Evolutionary conservation across 2,888 invertebrate species (phyloP).

Genomic region (Orthosia incerta): DNA sequence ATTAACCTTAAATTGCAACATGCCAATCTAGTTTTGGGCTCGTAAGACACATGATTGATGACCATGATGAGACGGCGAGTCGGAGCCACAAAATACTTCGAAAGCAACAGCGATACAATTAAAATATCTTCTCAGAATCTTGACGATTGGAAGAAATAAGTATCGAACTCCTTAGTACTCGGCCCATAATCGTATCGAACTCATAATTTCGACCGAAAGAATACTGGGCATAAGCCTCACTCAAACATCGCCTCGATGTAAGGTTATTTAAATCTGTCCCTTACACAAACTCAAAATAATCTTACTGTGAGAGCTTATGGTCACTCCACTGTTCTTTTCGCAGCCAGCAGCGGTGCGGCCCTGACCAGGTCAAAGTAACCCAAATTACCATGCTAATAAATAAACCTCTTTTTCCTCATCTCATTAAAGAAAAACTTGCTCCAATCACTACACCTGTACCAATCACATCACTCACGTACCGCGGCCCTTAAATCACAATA

Average conservation of each 20-base stretch:
- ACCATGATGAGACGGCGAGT: background rate
- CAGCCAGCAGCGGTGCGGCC: background rate
- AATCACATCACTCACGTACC: constrained; percentile 34
- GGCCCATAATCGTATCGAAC: too few species aligned
- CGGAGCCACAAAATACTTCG: background rate
- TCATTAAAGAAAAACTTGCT: constrained; percentile 4
- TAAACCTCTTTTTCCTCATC: background rate
- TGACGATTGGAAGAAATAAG: background rate
- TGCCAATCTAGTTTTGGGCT: constrained; percentile 7
- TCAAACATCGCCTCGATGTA: too few species aligned
- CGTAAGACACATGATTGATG: constrained; percentile 19
- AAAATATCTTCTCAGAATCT: background rate
- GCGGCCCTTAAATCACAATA: constrained; percentile 33
- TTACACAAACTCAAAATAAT: too few species aligned
- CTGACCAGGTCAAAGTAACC: background rate
- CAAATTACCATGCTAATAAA: background rate
- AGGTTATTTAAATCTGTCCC: too few species aligned
- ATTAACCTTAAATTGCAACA: background rate
- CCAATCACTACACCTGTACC: constrained; percentile 16
- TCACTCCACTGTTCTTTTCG: too few species aligned
- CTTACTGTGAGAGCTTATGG: too few species aligned
- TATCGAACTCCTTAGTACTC: too few species aligned
- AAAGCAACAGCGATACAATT: background rate
- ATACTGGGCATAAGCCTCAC: too few species aligned
- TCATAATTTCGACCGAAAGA: too few species aligned